phyloP scores from a whole-genome alignment of 2,797 vertebrate genomes.

The Enteromius treurensis region DNA sequence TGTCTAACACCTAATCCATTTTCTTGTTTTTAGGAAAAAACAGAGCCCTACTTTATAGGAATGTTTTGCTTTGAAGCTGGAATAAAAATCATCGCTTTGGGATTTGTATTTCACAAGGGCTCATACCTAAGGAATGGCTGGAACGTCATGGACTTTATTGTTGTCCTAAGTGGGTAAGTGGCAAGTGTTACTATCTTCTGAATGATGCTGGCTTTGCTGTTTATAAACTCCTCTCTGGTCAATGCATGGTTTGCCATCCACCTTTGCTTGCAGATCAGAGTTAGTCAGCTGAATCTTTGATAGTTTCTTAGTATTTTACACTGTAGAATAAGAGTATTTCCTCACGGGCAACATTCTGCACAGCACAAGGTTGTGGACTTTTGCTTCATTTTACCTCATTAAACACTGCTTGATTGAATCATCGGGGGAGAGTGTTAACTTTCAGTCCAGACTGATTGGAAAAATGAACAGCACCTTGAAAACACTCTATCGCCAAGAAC shows the following conservation, averaged over 20 bases:
- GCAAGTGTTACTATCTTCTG: background rate
- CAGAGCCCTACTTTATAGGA: constrained; percentile 97
- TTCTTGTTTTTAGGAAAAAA: constrained; percentile 87
- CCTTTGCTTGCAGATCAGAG: background rate
- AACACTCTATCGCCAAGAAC: background rate
- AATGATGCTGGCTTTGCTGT: background rate
- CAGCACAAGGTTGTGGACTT: constrained; percentile 1
- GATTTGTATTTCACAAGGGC: constrained; percentile 97
- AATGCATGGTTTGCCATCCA: background rate
- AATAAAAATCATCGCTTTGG: constrained; percentile 96
- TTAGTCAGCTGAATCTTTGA: background rate
- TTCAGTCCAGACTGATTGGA: constrained; percentile 3
- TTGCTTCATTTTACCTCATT: constrained; percentile 9
- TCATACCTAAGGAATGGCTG: constrained; percentile 97
- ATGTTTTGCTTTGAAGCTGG: constrained; percentile 99
- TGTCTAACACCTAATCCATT: background rate
- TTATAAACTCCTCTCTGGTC: background rate
- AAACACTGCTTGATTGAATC: constrained; percentile 20
- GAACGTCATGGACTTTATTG: constrained; percentile 99
- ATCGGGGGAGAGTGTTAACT: constrained; percentile 8
- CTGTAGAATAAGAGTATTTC: background rate
- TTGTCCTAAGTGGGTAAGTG: constrained; percentile 97
- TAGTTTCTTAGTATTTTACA: background rate
- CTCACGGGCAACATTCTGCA: background rate
- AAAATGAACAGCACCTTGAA: constrained; percentile 40